These are phyloP conservation scores for Orchesella cincta DNA, from an alignment of 1,140 invertebrate species.

Conservation along the genomic window DNA sequence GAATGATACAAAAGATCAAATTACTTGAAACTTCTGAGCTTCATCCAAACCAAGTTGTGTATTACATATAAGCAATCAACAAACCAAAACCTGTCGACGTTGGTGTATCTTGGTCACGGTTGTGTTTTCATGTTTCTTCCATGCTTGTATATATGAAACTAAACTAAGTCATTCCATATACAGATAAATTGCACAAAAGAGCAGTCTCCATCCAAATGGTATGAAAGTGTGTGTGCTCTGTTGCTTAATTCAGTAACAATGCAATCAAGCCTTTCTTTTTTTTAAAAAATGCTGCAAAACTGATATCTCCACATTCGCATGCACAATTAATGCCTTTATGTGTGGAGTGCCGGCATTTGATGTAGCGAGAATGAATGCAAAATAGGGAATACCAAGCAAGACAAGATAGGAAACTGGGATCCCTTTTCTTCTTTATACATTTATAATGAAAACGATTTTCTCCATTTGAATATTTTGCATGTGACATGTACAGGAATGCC, in stretches of 20 bases:
- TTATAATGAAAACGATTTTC: not conserved
- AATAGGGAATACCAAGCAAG: not conserved
- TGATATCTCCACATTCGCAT: not conserved
- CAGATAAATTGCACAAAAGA: not conserved
- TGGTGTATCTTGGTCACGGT: not conserved
- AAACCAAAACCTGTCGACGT: not conserved
- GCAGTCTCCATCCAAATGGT: not conserved
- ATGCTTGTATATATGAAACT: not conserved
- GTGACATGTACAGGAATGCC: no score
- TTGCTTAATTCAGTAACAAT: no score
- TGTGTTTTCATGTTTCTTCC: not conserved
- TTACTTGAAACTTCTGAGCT: not conserved
- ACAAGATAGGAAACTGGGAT: not conserved
- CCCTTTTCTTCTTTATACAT: conserved; percentile 26
- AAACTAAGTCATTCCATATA: not conserved
- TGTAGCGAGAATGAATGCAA: not conserved
- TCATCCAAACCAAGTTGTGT: not conserved
- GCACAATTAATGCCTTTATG: not conserved
- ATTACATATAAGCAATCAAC: not conserved
- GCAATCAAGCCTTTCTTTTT: no score
- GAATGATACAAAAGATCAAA: not conserved
- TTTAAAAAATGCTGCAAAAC: not conserved
- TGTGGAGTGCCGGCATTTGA: not conserved
- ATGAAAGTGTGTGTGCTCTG: not conserved
- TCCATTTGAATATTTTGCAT: not conserved